Conservation (phyloP, 1,140 invertebrate genomes). For the Apocrypta bakeri region DNA sequence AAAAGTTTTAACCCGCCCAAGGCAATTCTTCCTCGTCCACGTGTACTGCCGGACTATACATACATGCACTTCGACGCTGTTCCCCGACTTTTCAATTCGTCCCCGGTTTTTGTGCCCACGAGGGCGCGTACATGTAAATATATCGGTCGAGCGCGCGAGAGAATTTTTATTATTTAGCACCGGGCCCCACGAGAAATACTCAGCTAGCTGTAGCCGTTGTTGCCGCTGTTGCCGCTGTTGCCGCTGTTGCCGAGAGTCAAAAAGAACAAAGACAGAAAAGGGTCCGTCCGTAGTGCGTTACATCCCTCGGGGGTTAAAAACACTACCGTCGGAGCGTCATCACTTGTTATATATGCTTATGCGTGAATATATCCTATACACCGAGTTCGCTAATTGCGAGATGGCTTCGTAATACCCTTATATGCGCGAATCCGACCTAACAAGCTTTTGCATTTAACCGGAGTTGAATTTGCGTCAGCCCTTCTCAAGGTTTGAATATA, state of each 20-base stretch:
- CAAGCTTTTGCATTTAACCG: conserved; percentile 74
- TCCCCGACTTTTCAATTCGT: conserved; percentile 44
- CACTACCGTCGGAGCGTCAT: conserved; percentile 60
- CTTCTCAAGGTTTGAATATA: not conserved
- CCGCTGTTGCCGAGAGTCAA: not conserved
- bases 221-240: no score
- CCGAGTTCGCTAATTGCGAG: conserved; percentile 69
- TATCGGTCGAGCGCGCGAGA: conserved; percentile 52
- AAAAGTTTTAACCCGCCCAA: conserved; percentile 15
- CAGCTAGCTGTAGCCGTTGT: not conserved
- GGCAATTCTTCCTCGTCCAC: conserved; percentile 35
- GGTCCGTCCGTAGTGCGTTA: not conserved
- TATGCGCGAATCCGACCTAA: conserved; percentile 61
- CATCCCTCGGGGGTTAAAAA: conserved; percentile 55
- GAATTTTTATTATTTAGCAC: conserved; percentile 68
- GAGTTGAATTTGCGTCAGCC: conserved; percentile 43
- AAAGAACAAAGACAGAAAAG: conserved; percentile 43
- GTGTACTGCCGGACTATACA: not conserved
- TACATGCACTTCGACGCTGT: not conserved
- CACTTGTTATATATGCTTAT: conserved; percentile 46
- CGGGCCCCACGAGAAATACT: conserved; percentile 14
- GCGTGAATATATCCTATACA: not conserved
- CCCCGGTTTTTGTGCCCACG: conserved; percentile 11
- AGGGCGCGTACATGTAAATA: conserved; percentile 48
- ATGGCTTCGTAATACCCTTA: conserved; percentile 62